These are phyloP conservation scores for Regulus satrapa DNA, from an alignment of 2,113 vertebrate species.

Conservation along the genomic window DNA sequence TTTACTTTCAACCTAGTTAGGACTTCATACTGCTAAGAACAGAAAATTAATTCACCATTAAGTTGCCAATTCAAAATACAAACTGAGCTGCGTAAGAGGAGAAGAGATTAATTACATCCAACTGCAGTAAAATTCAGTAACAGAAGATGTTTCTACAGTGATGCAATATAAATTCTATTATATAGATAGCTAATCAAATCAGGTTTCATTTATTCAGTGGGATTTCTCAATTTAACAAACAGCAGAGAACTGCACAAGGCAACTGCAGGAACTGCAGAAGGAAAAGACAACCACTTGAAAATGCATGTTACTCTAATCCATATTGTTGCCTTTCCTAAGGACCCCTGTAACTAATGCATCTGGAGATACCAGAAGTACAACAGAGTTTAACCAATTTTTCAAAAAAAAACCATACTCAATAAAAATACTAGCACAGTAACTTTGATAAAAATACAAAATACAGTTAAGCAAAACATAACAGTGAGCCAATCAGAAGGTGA, in stretches of 20 bases:
- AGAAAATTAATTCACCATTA: neutral
- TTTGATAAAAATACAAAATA: neutral
- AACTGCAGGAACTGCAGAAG: no score
- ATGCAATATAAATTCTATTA: neutral
- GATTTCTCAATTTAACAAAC: neutral
- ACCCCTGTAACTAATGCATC: neutral
- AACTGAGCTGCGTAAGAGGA: neutral
- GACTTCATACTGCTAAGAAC: neutral
- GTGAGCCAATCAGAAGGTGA: neutral
- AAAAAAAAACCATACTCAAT: neutral
- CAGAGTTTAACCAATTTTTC: neutral
- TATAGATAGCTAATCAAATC: neutral
- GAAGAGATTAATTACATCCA: neutral
- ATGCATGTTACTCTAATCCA: neutral
- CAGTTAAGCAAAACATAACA: neutral
- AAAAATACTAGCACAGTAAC: neutral
- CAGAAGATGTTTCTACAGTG: neutral
- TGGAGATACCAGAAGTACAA: neutral
- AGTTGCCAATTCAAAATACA: neutral
- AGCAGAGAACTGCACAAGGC: no score
- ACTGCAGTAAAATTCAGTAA: neutral
- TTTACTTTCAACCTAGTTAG: neutral
- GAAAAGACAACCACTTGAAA: neutral
- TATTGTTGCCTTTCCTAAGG: neutral
- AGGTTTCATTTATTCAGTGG: neutral